phyloP scores from a whole-genome alignment of 2,113 vertebrate genomes.

The Beaufortia kweichowensis region DNA sequence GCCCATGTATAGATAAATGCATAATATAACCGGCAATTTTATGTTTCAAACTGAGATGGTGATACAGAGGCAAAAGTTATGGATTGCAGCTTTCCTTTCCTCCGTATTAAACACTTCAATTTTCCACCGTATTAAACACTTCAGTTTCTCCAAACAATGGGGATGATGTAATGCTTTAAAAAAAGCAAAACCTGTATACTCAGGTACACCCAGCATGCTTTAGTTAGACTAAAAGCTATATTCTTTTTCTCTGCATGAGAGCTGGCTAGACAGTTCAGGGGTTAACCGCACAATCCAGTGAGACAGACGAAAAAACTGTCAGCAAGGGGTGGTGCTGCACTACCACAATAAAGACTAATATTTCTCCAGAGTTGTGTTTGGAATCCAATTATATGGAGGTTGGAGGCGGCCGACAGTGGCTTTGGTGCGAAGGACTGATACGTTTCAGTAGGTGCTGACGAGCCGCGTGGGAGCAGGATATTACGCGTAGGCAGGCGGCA shows the following conservation, averaged over 20 bases:
- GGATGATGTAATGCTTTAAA: not conserved
- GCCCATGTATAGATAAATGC: too few relatives aligned
- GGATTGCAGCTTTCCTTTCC: too few relatives aligned
- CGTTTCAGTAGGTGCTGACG: conserved; percentile 60
- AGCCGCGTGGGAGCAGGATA: conserved; percentile 47
- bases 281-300: conserved; percentile 40
- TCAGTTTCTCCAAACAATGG: too few relatives aligned
- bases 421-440: conserved; percentile 56
- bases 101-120: too few relatives aligned
- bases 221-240: not conserved
- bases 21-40: too few relatives aligned
- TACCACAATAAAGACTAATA: conserved; percentile 57
- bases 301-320: conserved; percentile 42
- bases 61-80: too few relatives aligned
- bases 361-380: conserved; percentile 58
- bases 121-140: too few relatives aligned
- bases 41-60: too few relatives aligned
- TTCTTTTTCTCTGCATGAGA: conserved; percentile 26
- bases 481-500: conserved; percentile 35
- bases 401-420: conserved; percentile 39
- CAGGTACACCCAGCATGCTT: not conserved
- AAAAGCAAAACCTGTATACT: not conserved
- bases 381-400: conserved; percentile 58
- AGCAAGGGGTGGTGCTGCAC: conserved; percentile 46
- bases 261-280: conserved; percentile 21